These are phyloP conservation scores for Acholoe squamosa DNA, from an alignment of 2,888 invertebrate species.

Conservation along the genomic window DNA sequence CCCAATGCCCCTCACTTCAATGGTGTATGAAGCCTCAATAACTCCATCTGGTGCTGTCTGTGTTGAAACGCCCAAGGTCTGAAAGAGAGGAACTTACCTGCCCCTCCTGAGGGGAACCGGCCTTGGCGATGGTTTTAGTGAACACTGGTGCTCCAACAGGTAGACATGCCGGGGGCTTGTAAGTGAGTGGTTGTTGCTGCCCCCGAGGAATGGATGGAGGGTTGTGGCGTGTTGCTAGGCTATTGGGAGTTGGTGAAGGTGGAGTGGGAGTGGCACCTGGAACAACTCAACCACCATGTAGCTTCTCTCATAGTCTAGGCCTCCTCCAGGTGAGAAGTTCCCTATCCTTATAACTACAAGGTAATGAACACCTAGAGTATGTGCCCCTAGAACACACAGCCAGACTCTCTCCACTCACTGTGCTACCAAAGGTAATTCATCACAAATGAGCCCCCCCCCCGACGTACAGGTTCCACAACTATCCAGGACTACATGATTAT, in stretches of 20 bases:
- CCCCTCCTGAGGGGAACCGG: neutral
- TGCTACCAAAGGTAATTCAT: too few species aligned
- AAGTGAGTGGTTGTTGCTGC: neutral
- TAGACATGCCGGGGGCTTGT: slow-evolving; percentile 13
- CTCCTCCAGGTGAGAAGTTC: too few species aligned
- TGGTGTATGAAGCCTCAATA: neutral
- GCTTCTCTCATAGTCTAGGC: too few species aligned
- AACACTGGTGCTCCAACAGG: neutral
- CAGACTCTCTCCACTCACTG: too few species aligned
- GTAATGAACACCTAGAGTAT: too few species aligned
- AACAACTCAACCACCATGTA: too few species aligned
- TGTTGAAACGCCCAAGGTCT: neutral
- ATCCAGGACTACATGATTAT: too few species aligned
- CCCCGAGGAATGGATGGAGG: neutral
- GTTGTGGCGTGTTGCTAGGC: neutral
- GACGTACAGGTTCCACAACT: too few species aligned
- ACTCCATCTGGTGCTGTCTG: neutral
- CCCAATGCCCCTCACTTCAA: too few species aligned
- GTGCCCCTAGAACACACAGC: too few species aligned
- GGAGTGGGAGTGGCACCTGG: neutral
- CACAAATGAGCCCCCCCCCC: too few species aligned
- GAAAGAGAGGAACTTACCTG: neutral
- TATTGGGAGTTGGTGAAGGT: neutral
- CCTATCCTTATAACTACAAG: too few species aligned
- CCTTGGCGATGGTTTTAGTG: neutral